Base-by-base conservation (phyloP, 2,888 invertebrate species). In the Malthinus flaveolus region DNA sequence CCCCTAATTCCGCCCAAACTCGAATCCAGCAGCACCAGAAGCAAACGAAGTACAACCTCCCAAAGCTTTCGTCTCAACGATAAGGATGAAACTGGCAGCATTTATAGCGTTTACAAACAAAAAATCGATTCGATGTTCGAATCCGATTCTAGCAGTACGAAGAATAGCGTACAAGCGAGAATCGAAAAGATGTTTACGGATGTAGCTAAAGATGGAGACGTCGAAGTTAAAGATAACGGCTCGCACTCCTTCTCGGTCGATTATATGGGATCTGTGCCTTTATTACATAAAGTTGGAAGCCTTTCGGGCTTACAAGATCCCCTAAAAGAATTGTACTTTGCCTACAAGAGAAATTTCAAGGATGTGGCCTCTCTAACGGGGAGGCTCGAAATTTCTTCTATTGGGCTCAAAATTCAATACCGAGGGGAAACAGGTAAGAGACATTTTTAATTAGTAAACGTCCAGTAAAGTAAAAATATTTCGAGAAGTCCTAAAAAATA, bases 111-210 rank as follows among this genome's bases (percentile, higher is more conserved):
- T 59, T 91, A 91, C 79, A 92, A 91, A 77, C 88, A 90, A 72
- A 87, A 90, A 76, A 94, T 94, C 73, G 94, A 94, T 79, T 86
- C 91, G 15, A 88, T 94, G 79, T 94, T 94, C 79, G 81, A 81
- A 59, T 75, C 71, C 57, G 79, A 71, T 63, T 72, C 68, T 67
- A 81, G 73, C 63, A 69, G 75, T 71, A 82, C 84, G 33, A 85
- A 84, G 68, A 91, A 91, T 70, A 87, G 87, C 52, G 91, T 93
- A 1, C 93, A 94, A 76, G 92, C 90, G 10, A 86, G 90, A 69
- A 93, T 94, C 77, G 93, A 93, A 75, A 87, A 88, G 69, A 90
- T 93, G 87, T 93, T 93, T 73, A 86, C 85, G 15, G 89, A 89
- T 60, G 86, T 90, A 70, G 86, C 88, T 2, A 78, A 82, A 45